phyloP scores from a whole-genome alignment of 2,113 vertebrate species.

The Phylloscopus trochilus region DNA sequence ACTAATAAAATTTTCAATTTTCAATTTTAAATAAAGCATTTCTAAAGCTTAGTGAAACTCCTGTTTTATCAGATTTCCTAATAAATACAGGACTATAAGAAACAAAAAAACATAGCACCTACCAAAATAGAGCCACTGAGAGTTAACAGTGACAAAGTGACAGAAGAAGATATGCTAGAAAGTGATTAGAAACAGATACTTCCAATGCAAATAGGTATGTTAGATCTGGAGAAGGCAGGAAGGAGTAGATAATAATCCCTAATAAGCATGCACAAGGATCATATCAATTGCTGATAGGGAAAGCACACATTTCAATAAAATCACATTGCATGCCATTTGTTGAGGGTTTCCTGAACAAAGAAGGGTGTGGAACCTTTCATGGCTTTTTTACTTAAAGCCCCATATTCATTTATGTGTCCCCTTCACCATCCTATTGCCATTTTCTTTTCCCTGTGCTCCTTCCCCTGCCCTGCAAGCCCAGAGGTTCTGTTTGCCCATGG shows the following conservation, averaged over 20 bases:
- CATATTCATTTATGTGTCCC: neutral
- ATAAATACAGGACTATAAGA: neutral
- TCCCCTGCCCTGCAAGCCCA: neutral
- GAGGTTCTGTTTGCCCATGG: neutral
- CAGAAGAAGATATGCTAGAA: neutral
- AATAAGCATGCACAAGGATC: neutral
- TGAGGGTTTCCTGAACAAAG: neutral
- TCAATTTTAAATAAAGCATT: neutral
- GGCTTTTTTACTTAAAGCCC: neutral
- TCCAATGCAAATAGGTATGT: neutral
- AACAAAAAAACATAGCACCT: neutral
- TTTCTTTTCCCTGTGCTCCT: neutral
- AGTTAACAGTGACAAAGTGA: neutral
- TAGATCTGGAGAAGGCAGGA: neutral
- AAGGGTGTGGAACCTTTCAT: neutral
- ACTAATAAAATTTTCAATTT: neutral
- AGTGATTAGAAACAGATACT: neutral
- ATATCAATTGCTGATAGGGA: neutral
- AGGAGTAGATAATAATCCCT: neutral
- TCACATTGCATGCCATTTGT: neutral
- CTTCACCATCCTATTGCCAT: accelerated
- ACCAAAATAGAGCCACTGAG: neutral
- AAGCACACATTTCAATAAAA: neutral
- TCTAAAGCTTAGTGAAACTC: neutral
- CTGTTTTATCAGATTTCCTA: neutral